These are phyloP conservation scores for Hedychridium roseum DNA, from an alignment of 2,888 invertebrate species.

Conservation along the genomic window DNA sequence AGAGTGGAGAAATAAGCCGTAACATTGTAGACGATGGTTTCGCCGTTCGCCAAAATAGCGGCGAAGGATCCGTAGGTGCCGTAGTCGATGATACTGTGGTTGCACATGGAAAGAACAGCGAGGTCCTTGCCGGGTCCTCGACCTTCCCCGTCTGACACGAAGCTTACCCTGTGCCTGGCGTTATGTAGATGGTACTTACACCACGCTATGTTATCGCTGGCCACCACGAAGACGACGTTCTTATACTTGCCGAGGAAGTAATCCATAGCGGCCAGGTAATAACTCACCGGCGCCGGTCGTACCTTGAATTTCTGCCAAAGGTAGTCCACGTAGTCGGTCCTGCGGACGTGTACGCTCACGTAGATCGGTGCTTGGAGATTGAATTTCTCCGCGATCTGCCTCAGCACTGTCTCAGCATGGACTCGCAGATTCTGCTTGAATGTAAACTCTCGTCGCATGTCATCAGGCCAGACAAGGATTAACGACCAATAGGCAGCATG, in stretches of 20 bases:
- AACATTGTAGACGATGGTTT: constrained; percentile 61
- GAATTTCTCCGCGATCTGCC: constrained; percentile 48
- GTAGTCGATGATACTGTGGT: constrained; percentile 64
- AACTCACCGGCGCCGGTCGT: constrained; percentile 57
- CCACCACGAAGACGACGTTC: constrained; percentile 59
- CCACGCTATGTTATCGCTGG: constrained; percentile 62
- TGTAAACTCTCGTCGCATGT: constrained; percentile 68
- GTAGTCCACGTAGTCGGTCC: constrained; percentile 69
- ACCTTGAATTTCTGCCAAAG: constrained; percentile 66
- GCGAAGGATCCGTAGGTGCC: constrained; percentile 63
- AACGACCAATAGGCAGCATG: constrained; percentile 67
- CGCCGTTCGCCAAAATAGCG: constrained; percentile 61
- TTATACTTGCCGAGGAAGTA: constrained; percentile 58
- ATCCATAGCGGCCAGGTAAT: constrained; percentile 61
- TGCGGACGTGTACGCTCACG: constrained; percentile 68
- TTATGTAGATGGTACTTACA: constrained; percentile 58
- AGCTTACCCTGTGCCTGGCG: constrained; percentile 48
- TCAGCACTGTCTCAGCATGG: constrained; percentile 64
- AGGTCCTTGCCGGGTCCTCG: constrained; percentile 60
- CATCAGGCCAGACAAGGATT: constrained; percentile 68
- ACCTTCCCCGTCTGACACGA: constrained; percentile 53
- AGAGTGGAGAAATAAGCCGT: constrained; percentile 57
- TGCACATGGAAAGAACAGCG: constrained; percentile 60
- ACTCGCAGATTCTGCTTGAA: constrained; percentile 65
- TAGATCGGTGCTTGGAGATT: constrained; percentile 58